Percentiles rank a stretch among this genome's conserved stretches.
phyloP scores from a whole-genome alignment of 1,140 invertebrate genomes.

The Saxidomus purpurata region DNA sequence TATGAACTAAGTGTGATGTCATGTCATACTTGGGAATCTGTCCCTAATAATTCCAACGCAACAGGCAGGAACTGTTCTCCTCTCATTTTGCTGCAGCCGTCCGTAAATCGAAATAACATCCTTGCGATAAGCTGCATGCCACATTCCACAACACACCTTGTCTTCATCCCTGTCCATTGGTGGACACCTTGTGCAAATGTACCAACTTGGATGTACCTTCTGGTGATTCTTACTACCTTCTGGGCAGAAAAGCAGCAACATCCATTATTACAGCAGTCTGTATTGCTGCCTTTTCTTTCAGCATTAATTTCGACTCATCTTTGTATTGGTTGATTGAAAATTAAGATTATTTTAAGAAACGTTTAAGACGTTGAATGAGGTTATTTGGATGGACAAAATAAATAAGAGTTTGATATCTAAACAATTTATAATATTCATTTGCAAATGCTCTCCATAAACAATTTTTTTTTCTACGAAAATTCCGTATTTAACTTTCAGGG shows the following conservation, averaged over 20 bases:
- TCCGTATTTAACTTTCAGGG: no score
- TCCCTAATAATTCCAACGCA: conserved; percentile 8
- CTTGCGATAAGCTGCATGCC: conserved; percentile 28
- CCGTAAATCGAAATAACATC: conserved; percentile 26
- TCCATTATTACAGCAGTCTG: not conserved
- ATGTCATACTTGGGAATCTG: not conserved
- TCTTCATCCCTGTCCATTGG: conserved; percentile 13
- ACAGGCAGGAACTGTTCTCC: conserved; percentile 38
- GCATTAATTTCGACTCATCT: conserved; percentile 1
- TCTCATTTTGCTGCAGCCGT: not conserved
- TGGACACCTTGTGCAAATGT: conserved; percentile 22
- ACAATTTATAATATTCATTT: no score
- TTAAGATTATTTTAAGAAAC: no score
- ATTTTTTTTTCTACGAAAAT: no score
- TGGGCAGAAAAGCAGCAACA: not conserved
- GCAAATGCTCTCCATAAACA: no score
- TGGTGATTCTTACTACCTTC: not conserved
- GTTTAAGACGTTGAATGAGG: no score
- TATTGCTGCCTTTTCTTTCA: not conserved
- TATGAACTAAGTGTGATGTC: not conserved
- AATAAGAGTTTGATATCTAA: no score
- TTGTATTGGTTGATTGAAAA: no score
- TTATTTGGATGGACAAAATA: no score
- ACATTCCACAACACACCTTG: conserved; percentile 17
- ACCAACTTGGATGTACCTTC: not conserved